Percentiles rank a stretch among this genome's conserved stretches.
Conservation (phyloP, 2,888 invertebrate species). For the Ochlodes sylvanus region DNA sequence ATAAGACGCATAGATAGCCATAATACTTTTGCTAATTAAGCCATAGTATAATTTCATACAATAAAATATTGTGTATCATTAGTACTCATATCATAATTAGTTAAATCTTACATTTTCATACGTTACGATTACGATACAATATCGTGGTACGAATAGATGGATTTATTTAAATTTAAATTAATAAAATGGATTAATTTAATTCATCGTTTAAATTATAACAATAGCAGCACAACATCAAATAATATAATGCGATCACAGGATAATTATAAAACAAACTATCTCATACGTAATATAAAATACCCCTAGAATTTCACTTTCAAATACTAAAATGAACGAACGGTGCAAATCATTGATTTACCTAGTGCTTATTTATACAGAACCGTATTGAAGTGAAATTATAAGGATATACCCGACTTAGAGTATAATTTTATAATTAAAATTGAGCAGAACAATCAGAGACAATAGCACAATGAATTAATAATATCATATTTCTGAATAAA, state of each 20-base stretch:
- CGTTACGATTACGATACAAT: no score
- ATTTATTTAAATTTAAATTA: no score
- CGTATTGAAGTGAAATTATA: conserved; percentile 1
- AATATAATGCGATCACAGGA: background rate
- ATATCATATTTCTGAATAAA: background rate
- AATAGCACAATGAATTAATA: background rate
- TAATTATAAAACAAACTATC: background rate
- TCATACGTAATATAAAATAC: background rate
- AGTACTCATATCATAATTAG: no score
- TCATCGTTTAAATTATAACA: no score
- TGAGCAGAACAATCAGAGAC: background rate
- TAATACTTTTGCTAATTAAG: no score
- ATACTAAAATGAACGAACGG: background rate
- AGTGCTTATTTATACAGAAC: conserved; percentile 1
- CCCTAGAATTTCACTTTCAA: conserved; percentile 1
- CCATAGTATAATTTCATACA: no score
- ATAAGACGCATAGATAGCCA: no score
- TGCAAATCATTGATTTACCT: background rate
- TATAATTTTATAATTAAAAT: background rate
- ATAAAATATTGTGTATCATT: no score
- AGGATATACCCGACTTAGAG: background rate
- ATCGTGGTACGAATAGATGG: no score
- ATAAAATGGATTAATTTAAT: no score
- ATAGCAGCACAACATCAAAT: background rate
- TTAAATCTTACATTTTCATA: no score